Conservation (phyloP, 2,113 vertebrate species). For the Oryctolagus cuniculus region DNA sequence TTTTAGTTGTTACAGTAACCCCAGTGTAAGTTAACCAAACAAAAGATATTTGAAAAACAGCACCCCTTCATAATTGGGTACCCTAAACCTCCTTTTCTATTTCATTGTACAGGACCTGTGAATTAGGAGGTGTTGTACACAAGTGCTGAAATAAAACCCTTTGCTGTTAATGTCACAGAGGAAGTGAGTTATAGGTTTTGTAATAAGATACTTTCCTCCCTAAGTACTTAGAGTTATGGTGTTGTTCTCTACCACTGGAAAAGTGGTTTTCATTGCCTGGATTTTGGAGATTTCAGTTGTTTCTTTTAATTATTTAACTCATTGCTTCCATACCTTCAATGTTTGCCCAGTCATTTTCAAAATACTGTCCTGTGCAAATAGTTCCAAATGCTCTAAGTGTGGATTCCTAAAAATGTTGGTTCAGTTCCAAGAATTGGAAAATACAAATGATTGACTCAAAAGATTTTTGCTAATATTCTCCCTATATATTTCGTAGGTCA, state of each 20-base stretch:
- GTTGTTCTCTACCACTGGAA: conserved; percentile 13
- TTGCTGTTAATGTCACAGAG: conserved; percentile 38
- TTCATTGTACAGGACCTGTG: conserved; percentile 45
- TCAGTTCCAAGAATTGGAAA: conserved; percentile 44
- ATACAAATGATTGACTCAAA: conserved; percentile 38
- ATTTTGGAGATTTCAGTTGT: not conserved
- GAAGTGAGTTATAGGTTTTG: conserved; percentile 65
- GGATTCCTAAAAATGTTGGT: not conserved
- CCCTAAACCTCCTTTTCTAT: conserved; percentile 27
- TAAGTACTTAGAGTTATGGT: not conserved
- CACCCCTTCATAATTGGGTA: conserved; percentile 27
- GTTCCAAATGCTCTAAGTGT: not conserved
- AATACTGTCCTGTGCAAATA: conserved; percentile 39
- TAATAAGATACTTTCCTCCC: conserved; percentile 18
- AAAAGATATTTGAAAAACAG: conserved; percentile 53
- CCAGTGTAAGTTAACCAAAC: conserved; percentile 66
- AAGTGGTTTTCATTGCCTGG: not conserved
- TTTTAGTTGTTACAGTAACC: conserved; percentile 50
- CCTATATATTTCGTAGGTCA: conserved; percentile 4
- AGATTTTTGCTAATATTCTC: conserved; percentile 41
- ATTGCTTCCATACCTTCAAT: not conserved
- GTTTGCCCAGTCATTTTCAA: conserved; percentile 33
- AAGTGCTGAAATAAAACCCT: conserved; percentile 61
- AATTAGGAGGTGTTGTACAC: conserved; percentile 36
- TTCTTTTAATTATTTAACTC: conserved; percentile 49